Evolutionary conservation across 2,797 vertebrate species (phyloP), one percentile per base, ranked within the genome.

Genomic region (Pseudotriccus pelzelni): DNA sequence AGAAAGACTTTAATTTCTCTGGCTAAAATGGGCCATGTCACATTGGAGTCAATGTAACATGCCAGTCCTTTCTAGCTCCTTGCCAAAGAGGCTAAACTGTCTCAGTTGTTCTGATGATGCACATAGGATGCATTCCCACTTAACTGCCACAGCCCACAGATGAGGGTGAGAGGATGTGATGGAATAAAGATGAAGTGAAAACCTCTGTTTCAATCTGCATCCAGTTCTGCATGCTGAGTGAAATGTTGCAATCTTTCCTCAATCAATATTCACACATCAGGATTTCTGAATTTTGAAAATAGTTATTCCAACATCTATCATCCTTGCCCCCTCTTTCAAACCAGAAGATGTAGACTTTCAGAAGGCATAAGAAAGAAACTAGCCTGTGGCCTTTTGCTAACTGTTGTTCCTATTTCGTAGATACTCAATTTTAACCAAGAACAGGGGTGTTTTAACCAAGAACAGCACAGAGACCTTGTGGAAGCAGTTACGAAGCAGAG

Each of bases 11-110:
- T 17, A 56, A 6, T 50, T 92, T 85, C 39, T 62, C 24, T 36
- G 50, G 3, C 8, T 70, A 52, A 79, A 78, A 79, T 8, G 12
- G 24, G 3, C 73, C 74, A 25, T 56, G 16, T 58, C 69, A 70
- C 10, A 22, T 44, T 0, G 1, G 14, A 56, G 8, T 28, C 14
- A 23, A 15, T 23, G 10, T 12, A 30, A 46, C 2, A 9, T n/a
- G 47, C 15, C 44, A 82, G 23, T 11, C 3, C 10, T 84, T 84
- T 56, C 55, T 64, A 82, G 44, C 19, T 81, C 30, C 5, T 21
- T 50, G 27, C 18, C 63, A 53, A 84, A 73, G 50, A 77, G 12
- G 9, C 47, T 73, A 23, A 6, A 6, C 10, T 56, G 12, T 53
- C 36, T 68, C 24, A 5, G 19, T 21, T 70, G 17, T 58, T 44